phyloP scores from a whole-genome alignment of 2,797 vertebrate genomes.

The Ctenosaura bakeri region DNA sequence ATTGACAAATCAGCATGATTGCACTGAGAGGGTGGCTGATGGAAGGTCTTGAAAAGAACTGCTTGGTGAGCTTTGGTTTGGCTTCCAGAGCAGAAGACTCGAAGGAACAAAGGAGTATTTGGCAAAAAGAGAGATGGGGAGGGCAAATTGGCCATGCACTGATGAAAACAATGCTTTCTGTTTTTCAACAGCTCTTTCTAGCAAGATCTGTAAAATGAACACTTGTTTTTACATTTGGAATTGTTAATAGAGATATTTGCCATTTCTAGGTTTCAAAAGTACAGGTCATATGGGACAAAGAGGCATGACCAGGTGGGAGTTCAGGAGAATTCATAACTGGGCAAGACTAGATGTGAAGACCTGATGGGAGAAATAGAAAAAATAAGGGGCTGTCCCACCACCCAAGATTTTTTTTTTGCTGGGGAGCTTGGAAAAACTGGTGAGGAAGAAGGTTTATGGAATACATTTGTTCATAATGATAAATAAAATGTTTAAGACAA shows the following conservation, averaged over 20 bases:
- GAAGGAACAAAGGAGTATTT: neutral
- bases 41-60: neutral
- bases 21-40: constrained; percentile 33
- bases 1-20: constrained; percentile 22
- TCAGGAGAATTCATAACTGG: too few relatives aligned
- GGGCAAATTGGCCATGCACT: neutral
- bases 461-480: too few relatives aligned
- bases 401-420: too few relatives aligned
- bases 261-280: neutral
- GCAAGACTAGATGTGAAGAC: neutral
- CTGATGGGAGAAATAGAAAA: too few relatives aligned
- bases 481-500: too few relatives aligned
- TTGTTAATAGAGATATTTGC: neutral
- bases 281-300: neutral
- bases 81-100: constrained; percentile 12
- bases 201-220: neutral
- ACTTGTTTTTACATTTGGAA: neutral
- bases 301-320: neutral
- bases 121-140: accelerated
- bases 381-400: too few relatives aligned
- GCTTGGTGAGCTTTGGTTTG: neutral
- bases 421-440: too few relatives aligned
- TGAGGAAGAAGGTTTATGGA: too few relatives aligned
- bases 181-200: neutral
- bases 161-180: accelerated